Evolutionary conservation across 2,113 vertebrate species (phyloP).

Genomic region (Cololabis saira): DNA sequence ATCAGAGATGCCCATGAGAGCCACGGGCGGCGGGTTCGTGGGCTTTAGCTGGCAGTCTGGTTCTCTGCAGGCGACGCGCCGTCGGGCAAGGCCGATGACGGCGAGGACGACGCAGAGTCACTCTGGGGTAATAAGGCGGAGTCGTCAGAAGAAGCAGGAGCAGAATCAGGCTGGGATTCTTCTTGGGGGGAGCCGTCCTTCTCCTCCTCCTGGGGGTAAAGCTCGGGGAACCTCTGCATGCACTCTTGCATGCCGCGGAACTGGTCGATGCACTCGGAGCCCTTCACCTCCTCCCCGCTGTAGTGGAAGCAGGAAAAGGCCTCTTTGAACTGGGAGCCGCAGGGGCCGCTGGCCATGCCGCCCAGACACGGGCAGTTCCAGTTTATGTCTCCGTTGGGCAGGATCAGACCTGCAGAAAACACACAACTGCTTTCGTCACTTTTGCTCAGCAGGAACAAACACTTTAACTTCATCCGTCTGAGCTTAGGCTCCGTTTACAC

Average conservation of each 20-base stretch:
- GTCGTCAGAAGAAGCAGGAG: slow-evolving; percentile 16
- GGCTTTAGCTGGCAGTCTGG: slow-evolving; percentile 68
- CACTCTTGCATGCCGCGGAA: slow-evolving; percentile 97
- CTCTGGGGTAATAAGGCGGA: slow-evolving; percentile 41
- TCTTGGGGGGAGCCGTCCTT: slow-evolving; percentile 69
- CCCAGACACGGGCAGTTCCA: slow-evolving; percentile 98
- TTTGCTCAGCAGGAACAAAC: neutral
- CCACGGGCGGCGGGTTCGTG: slow-evolving; percentile 15
- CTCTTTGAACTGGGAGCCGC: slow-evolving; percentile 96
- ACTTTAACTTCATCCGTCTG: too few species aligned
- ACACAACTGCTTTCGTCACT: neutral
- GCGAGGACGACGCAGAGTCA: slow-evolving; percentile 32
- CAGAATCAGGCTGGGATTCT: slow-evolving; percentile 18
- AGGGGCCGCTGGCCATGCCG: slow-evolving; percentile 96
- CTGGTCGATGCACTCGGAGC: slow-evolving; percentile 93
- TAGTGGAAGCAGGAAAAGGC: slow-evolving; percentile 99
- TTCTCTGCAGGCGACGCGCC: slow-evolving; percentile 47
- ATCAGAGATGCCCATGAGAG: slow-evolving; percentile 27
- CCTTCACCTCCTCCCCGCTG: slow-evolving; percentile 94
- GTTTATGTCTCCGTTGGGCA: slow-evolving; percentile 95
- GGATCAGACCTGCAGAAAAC: slow-evolving; percentile 86
- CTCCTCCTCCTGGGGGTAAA: slow-evolving; percentile 95
- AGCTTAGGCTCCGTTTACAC: too few species aligned
- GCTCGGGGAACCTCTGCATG: slow-evolving; percentile 96
- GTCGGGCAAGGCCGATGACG: slow-evolving; percentile 23